Evolutionary conservation across 1,140 invertebrate species (phyloP).

Genomic region (Drosophila carrolli): DNA sequence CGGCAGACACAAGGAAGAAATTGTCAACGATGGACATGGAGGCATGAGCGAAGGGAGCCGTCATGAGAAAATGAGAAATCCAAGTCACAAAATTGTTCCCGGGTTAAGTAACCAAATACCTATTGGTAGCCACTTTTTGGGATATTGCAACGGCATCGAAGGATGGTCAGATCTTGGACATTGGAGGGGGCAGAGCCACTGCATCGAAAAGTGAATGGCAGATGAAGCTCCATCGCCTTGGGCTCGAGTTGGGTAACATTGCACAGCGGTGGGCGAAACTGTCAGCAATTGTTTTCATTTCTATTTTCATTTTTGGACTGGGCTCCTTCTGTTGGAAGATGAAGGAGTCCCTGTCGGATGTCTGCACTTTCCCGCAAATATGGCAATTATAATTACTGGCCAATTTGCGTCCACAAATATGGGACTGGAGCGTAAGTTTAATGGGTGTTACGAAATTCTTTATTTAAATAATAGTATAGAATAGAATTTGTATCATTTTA

Average conservation of each 20-base stretch:
- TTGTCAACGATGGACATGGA: slow-evolving; percentile 48
- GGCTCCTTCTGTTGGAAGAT: slow-evolving; percentile 1
- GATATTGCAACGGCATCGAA: slow-evolving; percentile 35
- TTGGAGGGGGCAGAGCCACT: slow-evolving; percentile 24
- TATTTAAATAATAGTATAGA: no score
- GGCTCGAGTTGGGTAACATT: slow-evolving; percentile 62
- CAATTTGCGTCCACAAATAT: slow-evolving; percentile 12
- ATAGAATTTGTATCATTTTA: no score
- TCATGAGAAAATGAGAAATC: slow-evolving; percentile 66
- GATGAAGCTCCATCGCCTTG: slow-evolving; percentile 59
- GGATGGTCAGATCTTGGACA: slow-evolving; percentile 50
- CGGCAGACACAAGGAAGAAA: slow-evolving; percentile 65
- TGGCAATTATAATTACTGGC: slow-evolving; percentile 44
- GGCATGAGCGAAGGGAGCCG: slow-evolving; percentile 33
- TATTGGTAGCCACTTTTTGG: slow-evolving; percentile 55
- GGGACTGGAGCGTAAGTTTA: not conserved
- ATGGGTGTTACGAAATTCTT: no score
- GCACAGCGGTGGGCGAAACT: slow-evolving; percentile 56
- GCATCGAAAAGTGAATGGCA: slow-evolving; percentile 75
- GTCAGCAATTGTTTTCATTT: slow-evolving; percentile 46
- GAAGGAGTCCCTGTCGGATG: slow-evolving; percentile 30
- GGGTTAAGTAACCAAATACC: slow-evolving; percentile 55
- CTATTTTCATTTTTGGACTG: slow-evolving; percentile 25
- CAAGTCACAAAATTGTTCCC: slow-evolving; percentile 40
- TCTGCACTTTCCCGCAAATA: slow-evolving; percentile 32